phyloP scores from a whole-genome alignment of 2,113 vertebrate species.

The Orycteropus afer region DNA sequence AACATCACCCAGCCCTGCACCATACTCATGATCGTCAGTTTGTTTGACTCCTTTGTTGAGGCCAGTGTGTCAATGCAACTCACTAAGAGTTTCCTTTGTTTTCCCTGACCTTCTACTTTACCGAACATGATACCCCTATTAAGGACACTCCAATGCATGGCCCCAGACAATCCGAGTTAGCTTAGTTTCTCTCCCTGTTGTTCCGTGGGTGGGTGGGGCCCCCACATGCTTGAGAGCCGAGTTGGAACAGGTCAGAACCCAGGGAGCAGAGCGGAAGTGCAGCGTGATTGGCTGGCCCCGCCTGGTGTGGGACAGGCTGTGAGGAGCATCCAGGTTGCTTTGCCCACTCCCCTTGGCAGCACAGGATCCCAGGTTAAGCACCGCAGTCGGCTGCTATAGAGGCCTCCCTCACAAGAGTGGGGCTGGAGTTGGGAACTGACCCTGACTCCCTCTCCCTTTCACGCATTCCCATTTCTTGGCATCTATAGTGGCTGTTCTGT shows the following conservation, averaged over 20 bases:
- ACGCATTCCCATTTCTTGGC: accelerated
- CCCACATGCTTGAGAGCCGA: not conserved
- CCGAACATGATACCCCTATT: not conserved
- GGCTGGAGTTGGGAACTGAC: accelerated
- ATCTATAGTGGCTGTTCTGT: not conserved
- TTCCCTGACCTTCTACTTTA: not conserved
- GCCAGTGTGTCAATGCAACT: not conserved
- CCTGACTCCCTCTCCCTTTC: not conserved
- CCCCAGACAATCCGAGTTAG: not conserved
- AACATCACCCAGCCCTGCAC: not conserved
- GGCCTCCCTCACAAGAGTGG: too few relatives aligned
- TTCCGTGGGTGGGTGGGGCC: not conserved
- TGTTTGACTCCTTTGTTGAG: not conserved
- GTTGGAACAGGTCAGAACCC: not conserved
- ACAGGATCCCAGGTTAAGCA: not conserved
- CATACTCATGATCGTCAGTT: not conserved
- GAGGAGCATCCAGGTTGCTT: not conserved
- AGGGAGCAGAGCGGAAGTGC: not conserved
- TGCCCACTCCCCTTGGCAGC: too few relatives aligned
- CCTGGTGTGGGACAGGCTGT: too few relatives aligned
- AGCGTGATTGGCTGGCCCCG: not conserved
- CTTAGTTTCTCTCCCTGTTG: too few relatives aligned
- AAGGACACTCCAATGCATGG: not conserved
- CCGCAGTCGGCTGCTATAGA: not conserved
- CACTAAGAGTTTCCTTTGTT: not conserved